Conservation (phyloP, 1,140 invertebrate species). For the Agrypnia vestita region DNA sequence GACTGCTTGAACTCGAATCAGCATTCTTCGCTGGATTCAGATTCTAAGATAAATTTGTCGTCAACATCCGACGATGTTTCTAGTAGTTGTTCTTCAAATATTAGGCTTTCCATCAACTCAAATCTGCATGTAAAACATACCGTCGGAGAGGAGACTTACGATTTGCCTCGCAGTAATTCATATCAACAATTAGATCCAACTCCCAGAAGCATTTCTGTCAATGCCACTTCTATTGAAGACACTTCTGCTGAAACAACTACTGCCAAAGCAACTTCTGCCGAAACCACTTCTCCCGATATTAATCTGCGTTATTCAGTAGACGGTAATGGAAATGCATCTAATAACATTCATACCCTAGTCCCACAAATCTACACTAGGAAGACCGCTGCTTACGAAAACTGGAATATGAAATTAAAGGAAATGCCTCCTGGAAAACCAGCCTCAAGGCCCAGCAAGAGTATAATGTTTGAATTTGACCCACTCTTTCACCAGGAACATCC, state of each 20-base stretch:
- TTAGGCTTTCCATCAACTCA: too few species aligned
- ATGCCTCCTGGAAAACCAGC: background rate
- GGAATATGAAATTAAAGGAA: background rate
- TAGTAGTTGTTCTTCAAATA: too few species aligned
- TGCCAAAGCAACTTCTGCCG: background rate
- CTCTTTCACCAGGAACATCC: background rate
- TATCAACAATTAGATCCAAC: too few species aligned
- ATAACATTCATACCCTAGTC: background rate
- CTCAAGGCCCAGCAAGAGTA: slow-evolving; percentile 25
- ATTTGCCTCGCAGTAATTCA: background rate
- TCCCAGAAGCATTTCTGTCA: too few species aligned
- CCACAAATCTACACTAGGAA: background rate
- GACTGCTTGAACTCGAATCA: too few species aligned
- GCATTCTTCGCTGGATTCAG: too few species aligned
- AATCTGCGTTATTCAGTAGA: background rate
- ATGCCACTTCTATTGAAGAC: too few species aligned
- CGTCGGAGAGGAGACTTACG: too few species aligned
- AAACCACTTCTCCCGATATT: background rate
- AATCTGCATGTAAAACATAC: too few species aligned
- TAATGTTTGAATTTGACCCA: slow-evolving; percentile 49
- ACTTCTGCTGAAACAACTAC: background rate
- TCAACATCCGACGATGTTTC: too few species aligned
- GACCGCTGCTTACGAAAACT: slow-evolving; percentile 25
- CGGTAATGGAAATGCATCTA: background rate
- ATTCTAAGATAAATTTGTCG: too few species aligned